Evolutionary conservation across 2,888 invertebrate genomes (phyloP).

Genomic region (Margaritifera margaritifera): DNA sequence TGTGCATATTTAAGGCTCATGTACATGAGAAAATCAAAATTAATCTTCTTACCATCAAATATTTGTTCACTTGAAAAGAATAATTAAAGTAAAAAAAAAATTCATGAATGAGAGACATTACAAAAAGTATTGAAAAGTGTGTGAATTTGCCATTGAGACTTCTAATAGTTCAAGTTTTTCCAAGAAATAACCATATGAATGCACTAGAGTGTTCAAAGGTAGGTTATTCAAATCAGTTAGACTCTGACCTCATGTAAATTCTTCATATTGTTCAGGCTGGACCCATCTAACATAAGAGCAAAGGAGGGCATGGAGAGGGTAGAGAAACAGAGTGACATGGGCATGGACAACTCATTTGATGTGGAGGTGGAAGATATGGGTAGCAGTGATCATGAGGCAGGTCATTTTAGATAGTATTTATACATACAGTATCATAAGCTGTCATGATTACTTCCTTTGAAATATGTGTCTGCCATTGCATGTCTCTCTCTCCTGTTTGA

Average conservation of each 20-base stretch:
- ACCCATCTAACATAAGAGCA: conserved; percentile 80
- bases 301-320: conserved; percentile 80
- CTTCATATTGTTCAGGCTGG: conserved; percentile 74
- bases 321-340: conserved; percentile 72
- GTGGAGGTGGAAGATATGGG: conserved; percentile 67
- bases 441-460: no score
- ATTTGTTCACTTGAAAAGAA: no score
- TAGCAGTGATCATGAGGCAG: conserved; percentile 70
- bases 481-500: no score
- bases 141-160: no score
- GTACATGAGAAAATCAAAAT: no score
- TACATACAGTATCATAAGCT: no score
- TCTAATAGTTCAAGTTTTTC: background rate
- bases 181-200: background rate
- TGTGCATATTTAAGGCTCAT: no score
- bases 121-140: no score
- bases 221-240: background rate
- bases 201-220: background rate
- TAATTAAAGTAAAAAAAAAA: no score
- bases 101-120: no score
- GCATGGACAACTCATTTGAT: conserved; percentile 35
- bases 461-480: no score
- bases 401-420: background rate
- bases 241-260: background rate
- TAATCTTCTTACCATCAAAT: no score